Percentiles rank a stretch among this genome's conserved stretches.
Conservation (phyloP, 2,113 vertebrate genomes). For the Heterocephalus glaber region DNA sequence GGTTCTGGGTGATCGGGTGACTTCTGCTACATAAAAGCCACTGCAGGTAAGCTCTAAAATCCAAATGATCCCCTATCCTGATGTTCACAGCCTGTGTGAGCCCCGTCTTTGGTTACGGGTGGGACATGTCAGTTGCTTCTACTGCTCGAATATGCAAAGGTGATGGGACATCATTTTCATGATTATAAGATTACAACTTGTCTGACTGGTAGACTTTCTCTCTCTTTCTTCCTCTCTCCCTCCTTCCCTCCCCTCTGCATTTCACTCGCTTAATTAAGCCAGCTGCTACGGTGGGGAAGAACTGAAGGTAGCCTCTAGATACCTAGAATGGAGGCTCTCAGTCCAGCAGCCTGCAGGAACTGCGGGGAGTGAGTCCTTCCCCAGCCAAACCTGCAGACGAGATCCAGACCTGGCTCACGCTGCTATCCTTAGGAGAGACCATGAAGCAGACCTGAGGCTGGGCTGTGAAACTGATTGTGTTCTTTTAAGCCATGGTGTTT, state of each 20-base stretch:
- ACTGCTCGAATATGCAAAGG: not conserved
- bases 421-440: not conserved
- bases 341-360: not conserved
- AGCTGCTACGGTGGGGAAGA: not conserved
- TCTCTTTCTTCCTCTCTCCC: fast-evolving
- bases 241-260: not conserved
- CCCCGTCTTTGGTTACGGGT: not conserved
- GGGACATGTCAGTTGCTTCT: not conserved
- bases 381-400: not conserved
- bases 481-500: not conserved
- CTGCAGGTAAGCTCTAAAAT: not conserved
- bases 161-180: not conserved
- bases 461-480: not conserved
- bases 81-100: not conserved
- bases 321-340: not conserved
- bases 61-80: too few species aligned
- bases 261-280: not conserved
- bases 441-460: not conserved
- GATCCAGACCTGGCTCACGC: not conserved
- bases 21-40: not conserved
- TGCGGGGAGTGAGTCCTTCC: not conserved
- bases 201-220: not conserved
- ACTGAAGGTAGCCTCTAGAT: not conserved
- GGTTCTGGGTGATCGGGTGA: not conserved
- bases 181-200: not conserved